phyloP scores from a whole-genome alignment of 2,888 invertebrate species.

The Candidula unifasciata region DNA sequence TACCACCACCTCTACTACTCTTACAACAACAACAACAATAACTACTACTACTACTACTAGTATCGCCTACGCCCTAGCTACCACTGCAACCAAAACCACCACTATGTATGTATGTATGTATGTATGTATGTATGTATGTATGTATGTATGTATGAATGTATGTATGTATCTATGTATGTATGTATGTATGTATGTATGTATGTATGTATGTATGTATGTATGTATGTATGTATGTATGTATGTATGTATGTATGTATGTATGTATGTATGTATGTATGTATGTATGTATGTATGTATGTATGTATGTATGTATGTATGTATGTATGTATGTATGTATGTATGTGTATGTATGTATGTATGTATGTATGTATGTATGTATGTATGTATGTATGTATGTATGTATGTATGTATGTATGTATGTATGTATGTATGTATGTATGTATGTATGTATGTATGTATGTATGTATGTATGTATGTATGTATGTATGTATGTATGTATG shows the following conservation, averaged over 20 bases:
- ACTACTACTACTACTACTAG: not conserved
- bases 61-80: not conserved
- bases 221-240: constrained; percentile 4
- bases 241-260: constrained; percentile 27
- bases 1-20: not conserved
- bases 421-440: too few species aligned
- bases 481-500: too few species aligned
- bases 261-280: not conserved
- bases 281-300: constrained; percentile 2
- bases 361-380: too few species aligned
- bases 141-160: constrained; percentile 2
- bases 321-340: not conserved
- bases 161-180: not conserved
- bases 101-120: not conserved
- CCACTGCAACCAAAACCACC: not conserved
- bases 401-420: too few species aligned
- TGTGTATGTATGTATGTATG: too few species aligned
- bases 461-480: too few species aligned
- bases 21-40: not conserved
- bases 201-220: constrained; percentile 37
- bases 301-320: not conserved
- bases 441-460: too few species aligned
- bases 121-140: constrained; percentile 29
- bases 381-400: too few species aligned
- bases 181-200: constrained; percentile 22